These are phyloP conservation scores for Yponomeuta plumbellus DNA, from an alignment of 2,888 invertebrate genomes.

Conservation along the genomic window DNA sequence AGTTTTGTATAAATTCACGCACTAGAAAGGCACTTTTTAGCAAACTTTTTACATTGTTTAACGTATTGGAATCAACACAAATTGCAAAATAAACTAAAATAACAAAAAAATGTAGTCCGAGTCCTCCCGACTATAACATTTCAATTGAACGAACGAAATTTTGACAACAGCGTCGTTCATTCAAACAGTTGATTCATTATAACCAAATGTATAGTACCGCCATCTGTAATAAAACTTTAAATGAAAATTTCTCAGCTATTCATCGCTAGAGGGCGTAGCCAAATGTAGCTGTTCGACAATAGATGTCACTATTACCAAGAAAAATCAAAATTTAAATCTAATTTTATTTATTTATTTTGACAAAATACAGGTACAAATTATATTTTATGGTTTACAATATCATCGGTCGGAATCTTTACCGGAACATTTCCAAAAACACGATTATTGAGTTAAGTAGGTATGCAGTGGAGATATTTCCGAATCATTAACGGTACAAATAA, in stretches of 20 bases:
- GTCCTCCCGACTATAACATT: neutral
- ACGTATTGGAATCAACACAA: neutral
- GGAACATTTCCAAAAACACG: too few species aligned
- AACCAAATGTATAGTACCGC: neutral
- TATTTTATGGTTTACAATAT: too few species aligned
- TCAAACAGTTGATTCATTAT: neutral
- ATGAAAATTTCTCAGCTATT: neutral
- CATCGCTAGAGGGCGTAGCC: constrained; percentile 1
- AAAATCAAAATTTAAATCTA: neutral
- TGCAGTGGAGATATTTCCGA: too few species aligned
- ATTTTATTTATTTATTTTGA: too few species aligned
- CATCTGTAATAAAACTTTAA: neutral
- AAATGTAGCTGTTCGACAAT: neutral
- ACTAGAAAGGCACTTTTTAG: neutral
- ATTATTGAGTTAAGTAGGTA: too few species aligned
- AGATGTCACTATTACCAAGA: neutral
- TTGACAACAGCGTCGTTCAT: neutral
- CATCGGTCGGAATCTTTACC: too few species aligned
- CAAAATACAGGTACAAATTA: too few species aligned
- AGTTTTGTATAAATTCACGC: neutral
- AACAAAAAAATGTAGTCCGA: neutral
- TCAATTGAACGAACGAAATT: neutral
- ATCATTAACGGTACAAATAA: too few species aligned
- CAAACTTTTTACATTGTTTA: neutral
- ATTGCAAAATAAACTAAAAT: neutral